Evolutionary conservation across 2,797 vertebrate genomes (phyloP).

Genomic region (Craterocephalus amniculus): DNA sequence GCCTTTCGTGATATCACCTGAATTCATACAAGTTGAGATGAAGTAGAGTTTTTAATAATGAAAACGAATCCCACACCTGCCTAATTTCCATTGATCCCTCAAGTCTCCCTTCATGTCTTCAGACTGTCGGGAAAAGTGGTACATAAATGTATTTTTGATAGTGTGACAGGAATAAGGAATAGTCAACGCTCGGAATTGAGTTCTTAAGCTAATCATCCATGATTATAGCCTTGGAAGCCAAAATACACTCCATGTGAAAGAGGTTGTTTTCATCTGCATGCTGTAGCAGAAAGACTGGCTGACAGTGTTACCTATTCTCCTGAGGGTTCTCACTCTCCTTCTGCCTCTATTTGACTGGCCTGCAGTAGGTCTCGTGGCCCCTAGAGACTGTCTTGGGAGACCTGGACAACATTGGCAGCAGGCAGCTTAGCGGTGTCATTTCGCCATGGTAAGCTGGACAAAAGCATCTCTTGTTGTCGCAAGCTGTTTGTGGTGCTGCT

Average conservation of each 20-base stretch:
- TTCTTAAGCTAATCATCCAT: slow-evolving; percentile 78
- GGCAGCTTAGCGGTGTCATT: slow-evolving; percentile 73
- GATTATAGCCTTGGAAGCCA: slow-evolving; percentile 77
- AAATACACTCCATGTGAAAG: slow-evolving; percentile 79
- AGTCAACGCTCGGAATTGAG: slow-evolving; percentile 66
- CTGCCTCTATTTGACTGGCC: slow-evolving; percentile 67
- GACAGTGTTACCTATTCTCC: slow-evolving; percentile 75
- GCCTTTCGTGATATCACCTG: slow-evolving; percentile 19
- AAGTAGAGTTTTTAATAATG: slow-evolving; percentile 37
- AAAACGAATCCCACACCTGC: slow-evolving; percentile 49
- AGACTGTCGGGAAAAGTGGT: slow-evolving; percentile 67
- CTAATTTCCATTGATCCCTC: slow-evolving; percentile 61
- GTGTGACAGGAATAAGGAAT: slow-evolving; percentile 78
- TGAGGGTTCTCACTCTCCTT: slow-evolving; percentile 67
- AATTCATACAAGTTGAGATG: slow-evolving; percentile 14
- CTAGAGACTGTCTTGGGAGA: slow-evolving; percentile 70
- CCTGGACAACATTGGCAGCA: slow-evolving; percentile 73
- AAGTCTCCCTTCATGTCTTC: slow-evolving; percentile 51
- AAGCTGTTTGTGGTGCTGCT: slow-evolving; percentile 75
- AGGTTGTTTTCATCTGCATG: slow-evolving; percentile 76
- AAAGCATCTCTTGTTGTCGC: slow-evolving; percentile 81
- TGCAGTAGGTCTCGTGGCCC: slow-evolving; percentile 62
- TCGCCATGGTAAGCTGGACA: slow-evolving; percentile 68
- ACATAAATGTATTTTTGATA: slow-evolving; percentile 74
- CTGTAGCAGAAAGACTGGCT: slow-evolving; percentile 61